Percentiles rank a stretch among this genome's conserved stretches.
Evolutionary conservation across 2,113 vertebrate species (phyloP).

Genomic region (Plestiodon gilberti): DNA sequence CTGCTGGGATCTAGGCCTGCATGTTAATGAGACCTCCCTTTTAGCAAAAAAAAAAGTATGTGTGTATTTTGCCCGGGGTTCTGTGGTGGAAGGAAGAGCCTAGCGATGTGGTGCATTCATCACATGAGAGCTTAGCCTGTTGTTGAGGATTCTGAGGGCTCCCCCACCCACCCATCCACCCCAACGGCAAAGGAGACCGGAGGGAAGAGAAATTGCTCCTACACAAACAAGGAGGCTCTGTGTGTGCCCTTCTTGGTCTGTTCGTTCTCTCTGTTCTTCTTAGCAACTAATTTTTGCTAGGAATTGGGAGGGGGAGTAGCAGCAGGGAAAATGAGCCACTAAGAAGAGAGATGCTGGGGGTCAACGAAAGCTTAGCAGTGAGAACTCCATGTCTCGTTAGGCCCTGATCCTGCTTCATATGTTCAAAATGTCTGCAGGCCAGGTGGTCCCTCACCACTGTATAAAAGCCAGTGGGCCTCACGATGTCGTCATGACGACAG

Average conservation of each 20-base stretch:
- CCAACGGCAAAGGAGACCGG: no score
- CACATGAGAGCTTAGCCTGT: not conserved
- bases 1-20: not conserved
- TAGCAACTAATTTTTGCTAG: not conserved
- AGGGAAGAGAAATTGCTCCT: not conserved
- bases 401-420: no score
- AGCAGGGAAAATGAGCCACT: not conserved
- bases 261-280: not conserved
- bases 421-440: no score
- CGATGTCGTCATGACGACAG: no score
- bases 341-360: not conserved
- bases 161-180: no score
- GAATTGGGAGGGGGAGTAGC: not conserved
- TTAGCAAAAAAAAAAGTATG: not conserved
- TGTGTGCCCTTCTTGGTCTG: not conserved
- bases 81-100: not conserved
- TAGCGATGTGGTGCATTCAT: no score
- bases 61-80: not conserved
- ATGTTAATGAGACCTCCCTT: slow-evolving; percentile 12
- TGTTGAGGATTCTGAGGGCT: not conserved
- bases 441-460: no score
- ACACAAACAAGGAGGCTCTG: no score
- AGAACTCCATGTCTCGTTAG: no score
- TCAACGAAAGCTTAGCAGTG: no score
- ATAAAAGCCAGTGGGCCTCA: no score